Conservation (phyloP, 2,888 invertebrate species). For the Lithophane leautieri region DNA sequence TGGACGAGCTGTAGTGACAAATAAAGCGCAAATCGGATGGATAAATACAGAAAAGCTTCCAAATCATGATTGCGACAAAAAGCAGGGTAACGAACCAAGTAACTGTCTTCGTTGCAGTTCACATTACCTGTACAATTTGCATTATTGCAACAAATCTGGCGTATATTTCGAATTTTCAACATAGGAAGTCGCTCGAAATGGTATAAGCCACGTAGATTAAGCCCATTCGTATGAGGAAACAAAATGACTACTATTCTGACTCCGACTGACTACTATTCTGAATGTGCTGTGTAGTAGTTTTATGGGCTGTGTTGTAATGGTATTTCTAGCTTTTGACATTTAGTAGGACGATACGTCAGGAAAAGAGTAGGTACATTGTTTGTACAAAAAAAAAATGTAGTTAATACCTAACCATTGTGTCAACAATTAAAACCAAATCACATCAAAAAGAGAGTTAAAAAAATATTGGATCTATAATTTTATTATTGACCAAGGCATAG, state of each 20-base stretch:
- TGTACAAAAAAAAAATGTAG: neutral
- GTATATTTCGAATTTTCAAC: conserved; percentile 31
- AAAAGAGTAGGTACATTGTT: neutral
- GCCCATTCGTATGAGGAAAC: conserved; percentile 39
- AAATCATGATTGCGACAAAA: conserved; percentile 33
- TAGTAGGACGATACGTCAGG: neutral
- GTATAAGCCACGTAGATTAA: conserved; percentile 46
- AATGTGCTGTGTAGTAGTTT: conserved; percentile 23
- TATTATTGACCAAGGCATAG: neutral
- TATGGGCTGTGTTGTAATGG: neutral
- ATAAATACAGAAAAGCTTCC: conserved; percentile 27
- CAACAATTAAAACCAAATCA: neutral
- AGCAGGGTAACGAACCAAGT: conserved; percentile 43
- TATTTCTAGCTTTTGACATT: neutral
- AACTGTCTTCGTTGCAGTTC: conserved; percentile 20
- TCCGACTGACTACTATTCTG: no score
- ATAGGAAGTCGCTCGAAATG: conserved; percentile 37
- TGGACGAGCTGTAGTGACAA: conserved; percentile 26
- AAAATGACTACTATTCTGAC: conserved; percentile 43
- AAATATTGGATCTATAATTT: neutral
- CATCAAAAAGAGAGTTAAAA: neutral
- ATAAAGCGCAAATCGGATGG: conserved; percentile 9
- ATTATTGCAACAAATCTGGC: conserved; percentile 47
- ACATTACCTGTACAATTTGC: conserved; percentile 29
- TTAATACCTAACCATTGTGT: neutral